Percentiles rank a stretch among this genome's conserved stretches.
Evolutionary conservation across 1,140 invertebrate genomes (phyloP).

Genomic region (Diplogasteroides magnus): DNA sequence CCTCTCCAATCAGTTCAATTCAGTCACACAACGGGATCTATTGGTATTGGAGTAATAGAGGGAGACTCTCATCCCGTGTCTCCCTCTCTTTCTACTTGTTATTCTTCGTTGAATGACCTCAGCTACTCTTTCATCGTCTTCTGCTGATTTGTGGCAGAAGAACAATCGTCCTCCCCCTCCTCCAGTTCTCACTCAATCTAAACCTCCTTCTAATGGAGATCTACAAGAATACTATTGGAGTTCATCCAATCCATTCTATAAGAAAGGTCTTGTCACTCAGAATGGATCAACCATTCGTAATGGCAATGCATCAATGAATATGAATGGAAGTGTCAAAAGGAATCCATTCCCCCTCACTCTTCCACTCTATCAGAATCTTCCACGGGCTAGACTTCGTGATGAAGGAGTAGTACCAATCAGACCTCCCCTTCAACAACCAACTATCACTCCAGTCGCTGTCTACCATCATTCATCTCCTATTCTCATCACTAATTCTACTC

Average conservation of each 20-base stretch:
- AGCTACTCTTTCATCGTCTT: neutral
- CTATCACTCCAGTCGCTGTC: neutral
- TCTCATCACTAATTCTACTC: no score
- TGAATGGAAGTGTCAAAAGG: no score
- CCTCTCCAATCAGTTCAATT: neutral
- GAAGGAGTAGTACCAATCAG: neutral
- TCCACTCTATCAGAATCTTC: neutral
- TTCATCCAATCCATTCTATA: neutral
- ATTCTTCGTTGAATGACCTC: neutral
- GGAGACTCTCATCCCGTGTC: no score
- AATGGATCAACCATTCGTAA: neutral
- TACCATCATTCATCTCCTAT: no score
- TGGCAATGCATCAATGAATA: neutral
- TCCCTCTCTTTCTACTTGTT: no score
- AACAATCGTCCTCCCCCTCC: neutral
- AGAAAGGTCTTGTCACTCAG: no score
- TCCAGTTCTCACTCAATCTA: neutral
- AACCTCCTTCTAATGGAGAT: neutral
- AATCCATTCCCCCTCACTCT: neutral
- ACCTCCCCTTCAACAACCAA: neutral
- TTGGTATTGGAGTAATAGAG: no score
- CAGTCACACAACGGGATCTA: no score
- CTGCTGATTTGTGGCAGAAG: neutral
- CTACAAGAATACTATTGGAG: neutral
- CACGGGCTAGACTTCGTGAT: neutral